A percentile compares a stretch with the other conserved stretches of the same genome.
These are phyloP conservation scores for Oreortyx pictus DNA, from an alignment of 2,797 vertebrate species.

Conservation along the genomic window DNA sequence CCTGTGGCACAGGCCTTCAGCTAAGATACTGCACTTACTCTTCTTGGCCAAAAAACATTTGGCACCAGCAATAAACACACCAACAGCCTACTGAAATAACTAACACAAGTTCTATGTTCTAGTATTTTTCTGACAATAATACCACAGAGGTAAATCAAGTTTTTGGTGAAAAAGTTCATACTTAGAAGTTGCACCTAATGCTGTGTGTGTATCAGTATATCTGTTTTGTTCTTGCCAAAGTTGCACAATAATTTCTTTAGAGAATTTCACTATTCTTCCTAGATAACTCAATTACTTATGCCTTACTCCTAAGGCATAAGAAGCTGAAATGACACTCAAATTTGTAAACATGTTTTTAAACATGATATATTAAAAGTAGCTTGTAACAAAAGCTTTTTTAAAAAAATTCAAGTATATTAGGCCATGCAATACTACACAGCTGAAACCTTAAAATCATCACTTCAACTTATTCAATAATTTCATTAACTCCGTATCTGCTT, in stretches of 20 bases:
- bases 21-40: not conserved
- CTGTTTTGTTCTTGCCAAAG: not conserved
- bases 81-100: not conserved
- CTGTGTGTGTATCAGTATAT: not conserved
- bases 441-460: not conserved
- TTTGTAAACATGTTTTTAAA: not conserved
- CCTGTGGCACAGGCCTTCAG: not conserved
- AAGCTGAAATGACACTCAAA: not conserved
- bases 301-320: not conserved
- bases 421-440: not conserved
- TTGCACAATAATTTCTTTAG: rapidly evolving
- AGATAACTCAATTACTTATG: not conserved
- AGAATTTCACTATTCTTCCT: not conserved
- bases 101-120: not conserved
- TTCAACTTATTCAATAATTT: not conserved
- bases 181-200: not conserved
- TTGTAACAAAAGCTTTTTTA: not conserved
- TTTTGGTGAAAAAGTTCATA: not conserved
- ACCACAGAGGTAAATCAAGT: not conserved
- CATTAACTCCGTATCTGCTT: not conserved
- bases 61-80: not conserved
- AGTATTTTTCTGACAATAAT: not conserved
- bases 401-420: not conserved
- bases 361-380: not conserved
- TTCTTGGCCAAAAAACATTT: not conserved